A percentile compares a stretch with the other conserved stretches of the same genome.
Evolutionary conservation across 2,797 vertebrate genomes (phyloP).

Genomic region (Gambusia yucatana): DNA sequence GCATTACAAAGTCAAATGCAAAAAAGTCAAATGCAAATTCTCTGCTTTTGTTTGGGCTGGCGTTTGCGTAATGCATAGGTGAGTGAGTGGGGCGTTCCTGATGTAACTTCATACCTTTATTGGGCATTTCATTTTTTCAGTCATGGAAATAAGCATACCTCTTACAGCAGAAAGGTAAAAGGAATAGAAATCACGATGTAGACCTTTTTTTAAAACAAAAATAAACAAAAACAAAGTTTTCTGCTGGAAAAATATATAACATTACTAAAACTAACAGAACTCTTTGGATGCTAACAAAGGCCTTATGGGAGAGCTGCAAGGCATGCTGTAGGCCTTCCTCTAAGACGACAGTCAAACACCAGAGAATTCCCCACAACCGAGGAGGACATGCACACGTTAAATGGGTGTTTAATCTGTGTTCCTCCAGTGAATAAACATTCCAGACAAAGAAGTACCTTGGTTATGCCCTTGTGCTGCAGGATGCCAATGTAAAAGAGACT

Average conservation of each 20-base stretch:
- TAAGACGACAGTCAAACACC: conserved; percentile 41
- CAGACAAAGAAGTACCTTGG: conserved; percentile 8
- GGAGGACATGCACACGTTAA: conserved; percentile 18
- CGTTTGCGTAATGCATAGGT: not conserved
- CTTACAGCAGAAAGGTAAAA: not conserved
- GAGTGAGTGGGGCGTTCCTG: not conserved
- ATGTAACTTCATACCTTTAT: not conserved
- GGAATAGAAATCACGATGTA: not conserved
- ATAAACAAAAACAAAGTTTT: not conserved
- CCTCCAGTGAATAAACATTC: conserved; percentile 14
- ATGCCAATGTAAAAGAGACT: conserved; percentile 19
- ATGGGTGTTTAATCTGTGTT: conserved; percentile 26
- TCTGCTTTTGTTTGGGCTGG: not conserved
- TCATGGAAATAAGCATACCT: not conserved
- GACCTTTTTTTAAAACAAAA: not conserved
- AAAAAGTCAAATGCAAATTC: not conserved
- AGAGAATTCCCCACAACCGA: conserved; percentile 27
- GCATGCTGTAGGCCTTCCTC: conserved; percentile 35
- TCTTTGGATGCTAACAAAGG: conserved; percentile 9
- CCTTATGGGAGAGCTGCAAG: conserved; percentile 21
- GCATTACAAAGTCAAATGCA: not conserved
- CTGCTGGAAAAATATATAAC: not conserved
- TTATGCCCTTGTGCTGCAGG: not conserved
- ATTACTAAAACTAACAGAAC: not conserved
- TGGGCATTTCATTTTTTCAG: not conserved